Percentiles rank a stretch among this genome's conserved stretches.
phyloP scores from a whole-genome alignment of 2,888 invertebrate genomes.

The Trachelus stipa region DNA sequence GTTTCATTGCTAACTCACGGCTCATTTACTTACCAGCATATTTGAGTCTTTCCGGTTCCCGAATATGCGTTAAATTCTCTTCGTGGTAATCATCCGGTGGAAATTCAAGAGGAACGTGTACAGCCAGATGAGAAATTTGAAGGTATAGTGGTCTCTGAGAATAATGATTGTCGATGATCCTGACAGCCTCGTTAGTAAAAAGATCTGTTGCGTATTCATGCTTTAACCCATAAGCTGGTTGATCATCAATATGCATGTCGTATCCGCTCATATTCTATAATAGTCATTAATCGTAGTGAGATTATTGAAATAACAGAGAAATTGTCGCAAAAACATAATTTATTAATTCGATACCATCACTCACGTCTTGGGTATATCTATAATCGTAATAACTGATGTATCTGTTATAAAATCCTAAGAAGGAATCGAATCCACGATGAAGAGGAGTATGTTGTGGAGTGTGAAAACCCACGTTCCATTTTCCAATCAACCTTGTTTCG shows the following conservation, averaged over 20 bases:
- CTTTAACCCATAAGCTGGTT: slow-evolving; percentile 61
- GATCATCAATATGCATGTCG: slow-evolving; percentile 67
- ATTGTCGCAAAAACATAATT: slow-evolving; percentile 23
- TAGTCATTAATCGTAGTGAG: neutral
- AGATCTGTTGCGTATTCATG: slow-evolving; percentile 80
- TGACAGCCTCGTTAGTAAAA: slow-evolving; percentile 76
- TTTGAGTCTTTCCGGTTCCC: slow-evolving; percentile 76
- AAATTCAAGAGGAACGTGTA: slow-evolving; percentile 80
- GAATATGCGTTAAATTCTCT: slow-evolving; percentile 75
- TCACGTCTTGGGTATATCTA: slow-evolving; percentile 67
- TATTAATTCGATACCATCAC: slow-evolving; percentile 12
- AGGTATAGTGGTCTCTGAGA: slow-evolving; percentile 78
- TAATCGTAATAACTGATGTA: slow-evolving; percentile 86
- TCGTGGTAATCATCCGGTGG: slow-evolving; percentile 74
- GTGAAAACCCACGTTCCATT: slow-evolving; percentile 73
- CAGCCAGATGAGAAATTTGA: slow-evolving; percentile 83
- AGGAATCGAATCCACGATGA: slow-evolving; percentile 82
- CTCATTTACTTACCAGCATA: slow-evolving; percentile 75
- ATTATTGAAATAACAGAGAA: slow-evolving; percentile 34
- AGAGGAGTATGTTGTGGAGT: slow-evolving; percentile 76
- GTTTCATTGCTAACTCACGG: neutral
- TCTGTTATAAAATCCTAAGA: slow-evolving; percentile 89
- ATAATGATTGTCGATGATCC: slow-evolving; percentile 74
- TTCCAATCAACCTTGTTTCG: slow-evolving; percentile 70
- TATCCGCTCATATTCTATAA: slow-evolving; percentile 65